Percentiles rank a stretch among this genome's conserved stretches.
These are phyloP conservation scores for Sinocyclocheilus anophthalmus DNA, from an alignment of 2,113 vertebrate genomes.

Conservation along the genomic window DNA sequence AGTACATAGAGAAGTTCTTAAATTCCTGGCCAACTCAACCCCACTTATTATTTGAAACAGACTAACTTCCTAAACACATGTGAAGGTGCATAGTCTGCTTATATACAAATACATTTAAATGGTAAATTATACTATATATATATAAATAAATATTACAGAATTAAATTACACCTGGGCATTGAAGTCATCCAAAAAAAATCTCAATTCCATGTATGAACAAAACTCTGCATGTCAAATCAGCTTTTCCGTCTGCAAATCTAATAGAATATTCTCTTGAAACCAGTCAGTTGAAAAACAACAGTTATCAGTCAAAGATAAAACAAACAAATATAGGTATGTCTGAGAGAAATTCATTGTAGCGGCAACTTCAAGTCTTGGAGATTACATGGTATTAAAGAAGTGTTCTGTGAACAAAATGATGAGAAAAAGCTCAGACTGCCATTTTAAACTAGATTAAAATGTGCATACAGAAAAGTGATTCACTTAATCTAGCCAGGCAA, in stretches of 20 bases:
- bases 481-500: conserved; percentile 19
- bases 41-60: too few relatives aligned
- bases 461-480: conserved; percentile 8
- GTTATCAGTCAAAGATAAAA: background rate
- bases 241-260: background rate
- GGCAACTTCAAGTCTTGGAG: background rate
- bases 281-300: conserved; percentile 21
- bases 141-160: background rate
- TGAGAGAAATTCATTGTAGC: background rate
- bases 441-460: conserved; percentile 24
- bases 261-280: background rate
- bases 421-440: background rate
- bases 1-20: background rate
- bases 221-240: background rate
- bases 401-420: background rate
- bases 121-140: too few relatives aligned
- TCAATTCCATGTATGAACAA: background rate
- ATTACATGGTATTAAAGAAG: conserved; percentile 26
- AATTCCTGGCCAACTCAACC: too few relatives aligned
- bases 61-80: too few relatives aligned
- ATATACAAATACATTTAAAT: too few relatives aligned
- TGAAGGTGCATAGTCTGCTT: too few relatives aligned
- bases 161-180: background rate
- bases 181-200: background rate
- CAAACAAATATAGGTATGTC: conserved; percentile 8